These are phyloP conservation scores for Onychomys leucogaster DNA, from an alignment of 2,797 vertebrate species.

Conservation along the genomic window DNA sequence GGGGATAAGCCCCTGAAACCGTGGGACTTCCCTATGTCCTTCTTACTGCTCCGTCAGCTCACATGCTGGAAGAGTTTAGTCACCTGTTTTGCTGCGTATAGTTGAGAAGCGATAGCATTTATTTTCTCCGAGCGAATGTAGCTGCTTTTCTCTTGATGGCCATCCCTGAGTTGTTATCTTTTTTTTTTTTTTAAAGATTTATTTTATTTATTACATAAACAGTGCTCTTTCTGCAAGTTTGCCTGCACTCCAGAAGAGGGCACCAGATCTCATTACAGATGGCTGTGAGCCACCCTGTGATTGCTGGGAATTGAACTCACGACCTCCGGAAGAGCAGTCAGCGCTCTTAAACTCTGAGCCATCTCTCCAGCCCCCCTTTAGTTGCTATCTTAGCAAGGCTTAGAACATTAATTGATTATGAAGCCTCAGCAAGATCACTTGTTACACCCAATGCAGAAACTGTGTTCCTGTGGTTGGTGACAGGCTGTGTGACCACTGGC, in stretches of 20 bases:
- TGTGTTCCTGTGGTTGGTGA: neutral
- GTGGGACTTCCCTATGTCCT: conserved; percentile 32
- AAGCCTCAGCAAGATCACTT: conserved; percentile 35
- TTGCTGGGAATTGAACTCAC: no score
- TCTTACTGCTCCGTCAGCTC: conserved; percentile 31
- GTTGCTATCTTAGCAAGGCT: conserved; percentile 55
- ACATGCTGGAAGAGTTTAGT: conserved; percentile 55
- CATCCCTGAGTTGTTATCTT: conserved; percentile 62
- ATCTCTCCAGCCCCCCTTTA: no score
- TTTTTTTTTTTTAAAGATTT: no score
- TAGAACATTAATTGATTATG: conserved; percentile 47
- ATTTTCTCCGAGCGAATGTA: conserved; percentile 61
- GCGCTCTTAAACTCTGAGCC: no score
- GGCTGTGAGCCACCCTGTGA: no score
- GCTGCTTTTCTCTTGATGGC: conserved; percentile 43
- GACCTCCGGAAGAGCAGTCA: no score
- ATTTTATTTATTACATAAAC: no score
- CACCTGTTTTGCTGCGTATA: conserved; percentile 31
- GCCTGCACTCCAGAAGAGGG: no score
- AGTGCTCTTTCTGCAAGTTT: no score
- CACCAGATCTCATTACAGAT: no score
- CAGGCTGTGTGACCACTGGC: neutral
- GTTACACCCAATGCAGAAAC: conserved; percentile 12
- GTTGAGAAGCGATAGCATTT: conserved; percentile 48
- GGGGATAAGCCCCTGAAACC: neutral